Evolutionary conservation across 2,888 invertebrate genomes (phyloP).

Genomic region (Ectobius pallidus): DNA sequence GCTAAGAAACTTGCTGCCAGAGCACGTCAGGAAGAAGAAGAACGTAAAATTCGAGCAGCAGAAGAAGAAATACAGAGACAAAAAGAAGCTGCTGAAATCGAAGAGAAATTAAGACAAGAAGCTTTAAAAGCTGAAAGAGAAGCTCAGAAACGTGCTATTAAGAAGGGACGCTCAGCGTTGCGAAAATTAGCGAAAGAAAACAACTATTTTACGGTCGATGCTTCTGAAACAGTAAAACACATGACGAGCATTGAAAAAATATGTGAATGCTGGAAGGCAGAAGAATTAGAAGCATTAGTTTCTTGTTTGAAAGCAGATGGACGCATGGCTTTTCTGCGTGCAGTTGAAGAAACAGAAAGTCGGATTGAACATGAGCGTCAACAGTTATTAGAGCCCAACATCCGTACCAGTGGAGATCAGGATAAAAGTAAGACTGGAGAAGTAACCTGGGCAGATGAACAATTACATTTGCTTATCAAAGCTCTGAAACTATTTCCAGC

Average conservation of each 20-base stretch:
- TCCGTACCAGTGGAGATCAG: slow-evolving; percentile 7
- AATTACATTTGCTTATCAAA: slow-evolving; percentile 90
- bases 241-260: slow-evolving; percentile 93
- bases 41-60: slow-evolving; percentile 70
- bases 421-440: slow-evolving; percentile 51
- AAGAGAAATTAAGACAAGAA: slow-evolving; percentile 81
- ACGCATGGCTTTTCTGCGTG: slow-evolving; percentile 68
- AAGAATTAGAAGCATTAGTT: slow-evolving; percentile 51
- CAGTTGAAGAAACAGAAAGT: slow-evolving; percentile 73
- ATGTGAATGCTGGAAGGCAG: too few relatives aligned
- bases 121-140: slow-evolving; percentile 86
- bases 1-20: slow-evolving; percentile 79
- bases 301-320: slow-evolving; percentile 59
- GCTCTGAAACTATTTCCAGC: slow-evolving; percentile 98
- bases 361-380: slow-evolving; percentile 79
- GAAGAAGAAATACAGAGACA: slow-evolving; percentile 64
- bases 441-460: slow-evolving; percentile 81
- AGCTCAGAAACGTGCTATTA: slow-evolving; percentile 80
- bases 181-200: slow-evolving; percentile 80
- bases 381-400: slow-evolving; percentile 52
- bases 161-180: slow-evolving; percentile 83
- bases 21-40: slow-evolving; percentile 84
- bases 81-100: slow-evolving; percentile 79
- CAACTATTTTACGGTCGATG: slow-evolving; percentile 76
- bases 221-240: slow-evolving; percentile 75